Evolutionary conservation across 1,140 invertebrate species (phyloP), one percentile per base, ranked within the genome.

Genomic region (Campoletis sonorensis): DNA sequence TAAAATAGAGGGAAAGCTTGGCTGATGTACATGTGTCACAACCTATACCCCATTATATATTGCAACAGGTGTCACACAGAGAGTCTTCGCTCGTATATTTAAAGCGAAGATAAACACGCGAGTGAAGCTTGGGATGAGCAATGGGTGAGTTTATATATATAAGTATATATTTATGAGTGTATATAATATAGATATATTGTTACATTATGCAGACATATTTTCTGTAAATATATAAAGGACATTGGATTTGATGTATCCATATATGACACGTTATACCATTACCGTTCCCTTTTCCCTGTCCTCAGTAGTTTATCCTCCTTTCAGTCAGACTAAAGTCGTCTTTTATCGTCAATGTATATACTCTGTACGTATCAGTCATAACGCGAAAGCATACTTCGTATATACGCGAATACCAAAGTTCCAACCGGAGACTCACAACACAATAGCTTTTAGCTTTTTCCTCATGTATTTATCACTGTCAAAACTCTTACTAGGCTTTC

Each of bases 41-140:
- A 15, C 45, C 77, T 45, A 71, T 68, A 33, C 54, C 61, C 75
- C 75, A 76, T 68, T 81, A 64, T 72, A 54, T 81, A 72, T 80
- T 2, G 75, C 82, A 83, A 83, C 82, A 83, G 79, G 82, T 83
- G 82, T 83, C 82, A 83, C 79, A 58, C 40, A 45, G 54, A 58
- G 54, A 58, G 21, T 58, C 21, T n/a, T 58, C 54, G 4, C 76
- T 16, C 45, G 40, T 49, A 67, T 70, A 81, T 79, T 81, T 81
- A 75, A 79, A 80, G 75, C 79, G 61, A 81, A 81, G 67, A 80
- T 83, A 83, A 79, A 83, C 70, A 80, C 67, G 51, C 79, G 64
- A 27, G 30, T 37, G 33, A 45, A 45, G 40, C 40, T 45, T 11
- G 40, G 40, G 40, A 45, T 45, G 40, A 45, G 40, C 40, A 45